Percentiles rank a stretch among this genome's conserved stretches.
Evolutionary conservation across 2,113 vertebrate genomes (phyloP).

Genomic region (Callospermophilus lateralis): DNA sequence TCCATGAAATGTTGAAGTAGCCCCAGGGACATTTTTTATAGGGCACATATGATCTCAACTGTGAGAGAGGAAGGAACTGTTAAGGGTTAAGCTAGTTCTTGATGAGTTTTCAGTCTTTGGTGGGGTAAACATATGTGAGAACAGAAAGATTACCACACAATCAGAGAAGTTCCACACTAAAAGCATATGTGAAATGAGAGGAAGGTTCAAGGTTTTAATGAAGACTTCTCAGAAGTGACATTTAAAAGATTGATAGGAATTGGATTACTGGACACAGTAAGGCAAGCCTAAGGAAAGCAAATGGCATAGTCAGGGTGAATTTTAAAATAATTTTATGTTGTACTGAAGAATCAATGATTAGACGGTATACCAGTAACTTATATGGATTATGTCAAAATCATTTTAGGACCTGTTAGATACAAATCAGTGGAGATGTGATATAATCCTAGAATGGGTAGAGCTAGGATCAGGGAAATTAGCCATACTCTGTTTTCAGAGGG

Average conservation of each 20-base stretch:
- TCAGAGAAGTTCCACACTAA: background rate
- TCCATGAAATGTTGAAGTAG: slow-evolving; percentile 69
- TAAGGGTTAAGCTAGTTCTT: slow-evolving; percentile 63
- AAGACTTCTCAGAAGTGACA: background rate
- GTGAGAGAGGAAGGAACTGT: slow-evolving; percentile 55
- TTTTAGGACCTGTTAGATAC: background rate
- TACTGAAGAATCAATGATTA: background rate
- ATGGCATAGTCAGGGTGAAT: background rate
- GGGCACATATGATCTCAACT: slow-evolving; percentile 76
- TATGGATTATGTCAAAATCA: background rate
- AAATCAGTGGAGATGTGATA: background rate
- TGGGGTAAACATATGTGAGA: slow-evolving; percentile 56
- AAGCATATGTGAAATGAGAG: background rate
- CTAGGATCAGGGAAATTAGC: background rate
- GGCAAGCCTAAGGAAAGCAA: background rate
- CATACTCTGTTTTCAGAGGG: background rate
- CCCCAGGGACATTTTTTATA: slow-evolving; percentile 79
- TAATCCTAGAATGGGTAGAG: background rate
- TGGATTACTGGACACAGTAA: background rate
- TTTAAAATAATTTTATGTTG: background rate
- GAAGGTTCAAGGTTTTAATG: background rate
- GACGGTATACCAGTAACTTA: background rate
- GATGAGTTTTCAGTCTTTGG: slow-evolving; percentile 16
- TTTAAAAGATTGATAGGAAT: background rate
- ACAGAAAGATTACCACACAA: background rate